Conservation (phyloP, 2,113 vertebrate genomes). For the Bagarius yarrelli region DNA sequence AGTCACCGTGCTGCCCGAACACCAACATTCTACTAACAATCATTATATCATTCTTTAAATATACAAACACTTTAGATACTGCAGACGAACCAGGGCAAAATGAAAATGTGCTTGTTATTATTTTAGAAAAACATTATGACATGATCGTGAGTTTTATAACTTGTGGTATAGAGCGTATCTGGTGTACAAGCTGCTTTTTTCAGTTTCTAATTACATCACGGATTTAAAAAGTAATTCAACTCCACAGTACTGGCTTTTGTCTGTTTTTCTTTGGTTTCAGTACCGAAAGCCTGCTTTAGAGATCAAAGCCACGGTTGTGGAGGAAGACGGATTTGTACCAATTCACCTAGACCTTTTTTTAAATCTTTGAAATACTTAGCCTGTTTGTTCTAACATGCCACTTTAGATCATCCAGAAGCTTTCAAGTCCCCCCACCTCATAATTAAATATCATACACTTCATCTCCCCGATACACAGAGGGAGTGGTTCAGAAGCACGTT, state of each 20-base stretch:
- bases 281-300: slow-evolving; percentile 4
- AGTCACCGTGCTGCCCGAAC: too few relatives aligned
- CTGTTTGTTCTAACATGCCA: background rate
- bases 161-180: background rate
- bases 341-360: slow-evolving; percentile 8
- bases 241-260: slow-evolving; percentile 23
- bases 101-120: background rate
- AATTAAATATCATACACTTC: background rate
- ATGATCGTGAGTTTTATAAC: background rate
- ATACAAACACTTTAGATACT: background rate
- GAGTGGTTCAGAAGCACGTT: slow-evolving; percentile 40
- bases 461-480: background rate
- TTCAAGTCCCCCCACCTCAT: background rate
- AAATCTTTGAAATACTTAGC: background rate
- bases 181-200: background rate
- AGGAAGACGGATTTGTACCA: slow-evolving; percentile 16
- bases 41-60: background rate
- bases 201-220: background rate
- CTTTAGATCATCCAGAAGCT: background rate
- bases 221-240: slow-evolving; percentile 5
- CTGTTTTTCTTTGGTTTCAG: slow-evolving; percentile 40
- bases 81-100: background rate
- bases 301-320: slow-evolving; percentile 14
- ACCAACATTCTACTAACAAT: too few relatives aligned
- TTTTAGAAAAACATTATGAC: background rate